Evolutionary conservation across 2,113 vertebrate genomes (phyloP).

Genomic region (Circaetus gallicus): DNA sequence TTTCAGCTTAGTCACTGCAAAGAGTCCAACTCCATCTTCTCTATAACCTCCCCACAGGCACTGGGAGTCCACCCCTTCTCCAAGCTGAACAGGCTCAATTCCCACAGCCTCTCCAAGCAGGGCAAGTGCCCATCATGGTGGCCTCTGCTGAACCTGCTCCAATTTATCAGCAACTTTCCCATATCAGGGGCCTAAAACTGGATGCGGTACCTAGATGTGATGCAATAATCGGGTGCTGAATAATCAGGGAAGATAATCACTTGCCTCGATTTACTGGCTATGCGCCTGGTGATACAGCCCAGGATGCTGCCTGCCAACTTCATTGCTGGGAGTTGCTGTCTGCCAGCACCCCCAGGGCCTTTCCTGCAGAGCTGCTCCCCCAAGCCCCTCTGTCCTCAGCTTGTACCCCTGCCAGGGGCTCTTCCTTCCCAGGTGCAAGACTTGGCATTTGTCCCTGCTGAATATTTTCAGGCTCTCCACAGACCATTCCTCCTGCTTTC

Average conservation of each 20-base stretch:
- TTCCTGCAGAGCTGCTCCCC: not conserved
- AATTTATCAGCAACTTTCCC: not conserved
- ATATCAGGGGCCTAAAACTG: not conserved
- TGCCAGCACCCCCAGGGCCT: not conserved
- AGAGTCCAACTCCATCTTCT: not conserved
- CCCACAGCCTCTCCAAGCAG: not conserved
- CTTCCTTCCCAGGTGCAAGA: not conserved
- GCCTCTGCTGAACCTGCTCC: not conserved
- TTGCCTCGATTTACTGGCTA: not conserved
- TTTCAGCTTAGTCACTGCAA: not conserved
- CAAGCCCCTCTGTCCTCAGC: not conserved
- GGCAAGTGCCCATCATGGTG: not conserved
- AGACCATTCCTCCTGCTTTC: not conserved
- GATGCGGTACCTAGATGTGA: fast-evolving
- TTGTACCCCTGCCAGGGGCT: not conserved
- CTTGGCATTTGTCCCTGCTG: too few relatives aligned
- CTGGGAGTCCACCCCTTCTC: not conserved
- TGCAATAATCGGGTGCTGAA: not conserved
- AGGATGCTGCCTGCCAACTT: not conserved
- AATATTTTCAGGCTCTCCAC: not conserved
- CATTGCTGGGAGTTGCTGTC: fast-evolving
- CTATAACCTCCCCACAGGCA: not conserved
- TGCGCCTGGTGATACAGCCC: not conserved
- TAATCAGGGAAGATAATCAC: not conserved
- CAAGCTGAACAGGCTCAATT: not conserved